These are phyloP conservation scores for Cephus cinctus DNA, from an alignment of 1,140 invertebrate species.

Conservation along the genomic window DNA sequence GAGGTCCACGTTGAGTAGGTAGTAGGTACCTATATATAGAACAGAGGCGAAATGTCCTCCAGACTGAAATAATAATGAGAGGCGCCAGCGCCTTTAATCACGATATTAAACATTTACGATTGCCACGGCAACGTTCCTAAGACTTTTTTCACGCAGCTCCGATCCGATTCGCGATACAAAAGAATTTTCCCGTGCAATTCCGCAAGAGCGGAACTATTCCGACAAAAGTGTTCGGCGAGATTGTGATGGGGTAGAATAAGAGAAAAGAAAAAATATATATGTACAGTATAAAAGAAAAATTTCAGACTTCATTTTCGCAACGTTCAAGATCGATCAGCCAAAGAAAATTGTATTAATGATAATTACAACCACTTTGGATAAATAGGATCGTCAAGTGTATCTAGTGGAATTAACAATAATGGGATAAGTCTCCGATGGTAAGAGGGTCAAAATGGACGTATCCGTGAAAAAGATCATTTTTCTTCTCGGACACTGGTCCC, in stretches of 20 bases:
- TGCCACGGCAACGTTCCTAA: conserved; percentile 30
- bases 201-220: too few species aligned
- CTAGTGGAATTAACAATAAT: too few species aligned
- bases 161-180: conserved; percentile 35
- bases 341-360: too few species aligned
- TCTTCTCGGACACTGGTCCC: conserved; percentile 27
- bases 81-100: conserved; percentile 54
- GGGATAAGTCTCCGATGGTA: not conserved
- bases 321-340: too few species aligned
- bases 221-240: too few species aligned
- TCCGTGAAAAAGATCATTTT: conserved; percentile 33
- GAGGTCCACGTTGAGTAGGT: conserved; percentile 19
- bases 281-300: too few species aligned
- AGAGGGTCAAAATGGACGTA: not conserved
- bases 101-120: conserved; percentile 58
- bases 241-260: too few species aligned
- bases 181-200: conserved; percentile 9
- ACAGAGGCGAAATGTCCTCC: conserved; percentile 44
- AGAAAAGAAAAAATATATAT: too few species aligned
- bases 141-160: conserved; percentile 27
- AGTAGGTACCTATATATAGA: not conserved
- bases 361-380: too few species aligned
- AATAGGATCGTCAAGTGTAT: too few species aligned
- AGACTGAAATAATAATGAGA: conserved; percentile 57
- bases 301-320: too few species aligned